Conservation (phyloP, 2,797 vertebrate genomes). For the Scyliorhinus canicula region DNA sequence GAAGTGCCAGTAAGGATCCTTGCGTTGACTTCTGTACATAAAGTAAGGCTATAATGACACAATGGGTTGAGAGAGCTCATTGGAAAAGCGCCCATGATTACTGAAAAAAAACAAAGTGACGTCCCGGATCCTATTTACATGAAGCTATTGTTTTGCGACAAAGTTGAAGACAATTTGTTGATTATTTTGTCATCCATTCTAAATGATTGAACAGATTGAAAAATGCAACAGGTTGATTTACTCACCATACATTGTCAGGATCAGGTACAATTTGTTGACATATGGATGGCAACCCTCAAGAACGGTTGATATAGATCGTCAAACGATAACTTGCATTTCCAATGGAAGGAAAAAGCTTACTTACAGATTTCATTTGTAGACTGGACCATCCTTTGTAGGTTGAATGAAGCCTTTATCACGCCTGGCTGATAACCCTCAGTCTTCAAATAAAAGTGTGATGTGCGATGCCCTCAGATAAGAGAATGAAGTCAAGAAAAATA, state of each 20-base stretch:
- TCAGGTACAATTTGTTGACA: background rate
- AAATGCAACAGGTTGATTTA: background rate
- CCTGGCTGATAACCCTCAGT: background rate
- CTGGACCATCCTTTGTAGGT: background rate
- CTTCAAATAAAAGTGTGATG: background rate
- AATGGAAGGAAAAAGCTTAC: background rate
- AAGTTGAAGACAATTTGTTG: background rate
- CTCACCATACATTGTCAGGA: background rate
- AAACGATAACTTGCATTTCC: background rate
- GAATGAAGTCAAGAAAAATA: background rate
- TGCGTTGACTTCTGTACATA: background rate
- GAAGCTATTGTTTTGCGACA: background rate
- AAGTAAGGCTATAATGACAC: background rate
- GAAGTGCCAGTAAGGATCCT: too few species aligned
- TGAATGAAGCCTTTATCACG: background rate
- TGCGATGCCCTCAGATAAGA: background rate
- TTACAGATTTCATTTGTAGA: background rate
- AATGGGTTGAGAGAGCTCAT: background rate
- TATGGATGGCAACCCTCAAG: background rate
- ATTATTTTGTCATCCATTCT: background rate
- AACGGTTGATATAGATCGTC: background rate
- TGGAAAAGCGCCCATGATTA: background rate
- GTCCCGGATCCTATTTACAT: background rate
- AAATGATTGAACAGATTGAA: background rate
- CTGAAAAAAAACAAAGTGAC: background rate